A percentile compares a stretch with the other conserved stretches of the same genome.
Conservation (phyloP, 2,113 vertebrate genomes). For the Aythya baeri region DNA sequence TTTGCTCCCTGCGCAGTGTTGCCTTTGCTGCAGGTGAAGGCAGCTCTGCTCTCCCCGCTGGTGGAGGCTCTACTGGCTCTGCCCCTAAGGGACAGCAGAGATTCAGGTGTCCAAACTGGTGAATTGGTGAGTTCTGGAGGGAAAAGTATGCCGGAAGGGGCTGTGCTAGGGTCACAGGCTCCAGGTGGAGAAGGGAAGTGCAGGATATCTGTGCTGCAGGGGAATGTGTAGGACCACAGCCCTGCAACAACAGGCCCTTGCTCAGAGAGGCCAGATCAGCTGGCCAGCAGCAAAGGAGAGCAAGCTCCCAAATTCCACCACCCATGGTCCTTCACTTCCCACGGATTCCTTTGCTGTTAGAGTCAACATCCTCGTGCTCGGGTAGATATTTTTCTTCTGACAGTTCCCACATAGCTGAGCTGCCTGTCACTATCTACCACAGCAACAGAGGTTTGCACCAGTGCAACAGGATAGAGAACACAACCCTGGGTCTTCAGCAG, state of each 20-base stretch:
- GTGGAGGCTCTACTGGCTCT: not conserved
- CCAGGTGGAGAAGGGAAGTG: not conserved
- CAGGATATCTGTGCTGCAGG: not conserved
- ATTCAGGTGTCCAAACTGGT: not conserved
- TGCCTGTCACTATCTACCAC: not conserved
- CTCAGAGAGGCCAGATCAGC: not conserved
- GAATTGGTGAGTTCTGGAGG: not conserved
- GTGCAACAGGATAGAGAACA: not conserved
- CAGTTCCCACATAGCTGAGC: not conserved
- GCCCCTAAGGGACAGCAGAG: not conserved
- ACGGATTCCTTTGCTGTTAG: not conserved
- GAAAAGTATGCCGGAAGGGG: not conserved
- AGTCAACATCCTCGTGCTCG: not conserved
- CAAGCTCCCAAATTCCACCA: not conserved
- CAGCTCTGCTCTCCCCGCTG: not conserved
- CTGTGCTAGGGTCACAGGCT: not conserved
- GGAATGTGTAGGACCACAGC: not conserved
- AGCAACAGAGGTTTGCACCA: fast-evolving
- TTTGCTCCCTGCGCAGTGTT: not conserved
- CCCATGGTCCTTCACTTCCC: not conserved
- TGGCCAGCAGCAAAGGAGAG: not conserved
- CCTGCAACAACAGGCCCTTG: not conserved
- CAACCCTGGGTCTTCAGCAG: not conserved
- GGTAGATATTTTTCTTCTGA: not conserved
- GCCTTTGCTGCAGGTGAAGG: not conserved